Percentiles rank a stretch among this genome's conserved stretches.
These are phyloP conservation scores for Clupea harengus DNA, from an alignment of 2,113 vertebrate species.

Conservation along the genomic window DNA sequence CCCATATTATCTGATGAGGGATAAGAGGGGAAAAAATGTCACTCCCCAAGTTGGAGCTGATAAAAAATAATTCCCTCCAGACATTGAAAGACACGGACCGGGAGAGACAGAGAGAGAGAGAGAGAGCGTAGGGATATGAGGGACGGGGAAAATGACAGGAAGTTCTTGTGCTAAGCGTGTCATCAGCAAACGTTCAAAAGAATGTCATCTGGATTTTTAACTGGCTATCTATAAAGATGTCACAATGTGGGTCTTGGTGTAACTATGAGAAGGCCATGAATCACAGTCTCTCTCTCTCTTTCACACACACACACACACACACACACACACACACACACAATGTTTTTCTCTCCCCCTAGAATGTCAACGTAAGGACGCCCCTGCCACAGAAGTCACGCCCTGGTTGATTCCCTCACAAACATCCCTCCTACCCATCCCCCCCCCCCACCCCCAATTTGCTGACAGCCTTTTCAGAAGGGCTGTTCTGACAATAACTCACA, in stretches of 20 bases:
- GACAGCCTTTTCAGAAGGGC: background rate
- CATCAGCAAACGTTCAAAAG: background rate
- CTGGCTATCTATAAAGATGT: conserved; percentile 2
- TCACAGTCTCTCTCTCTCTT: background rate
- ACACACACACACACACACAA: background rate
- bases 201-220: background rate
- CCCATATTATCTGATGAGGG: conserved; percentile 15
- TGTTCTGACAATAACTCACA: background rate
- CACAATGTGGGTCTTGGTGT: background rate
- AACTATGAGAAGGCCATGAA: background rate
- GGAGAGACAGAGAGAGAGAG: background rate
- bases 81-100: background rate
- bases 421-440: background rate
- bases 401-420: background rate
- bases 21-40: background rate
- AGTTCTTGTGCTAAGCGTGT: conserved; percentile 9
- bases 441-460: background rate
- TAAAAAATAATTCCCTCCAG: conserved; percentile 23
- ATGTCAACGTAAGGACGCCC: background rate
- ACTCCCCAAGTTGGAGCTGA: conserved; percentile 13
- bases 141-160: background rate
- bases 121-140: background rate
- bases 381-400: background rate
- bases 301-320: background rate
- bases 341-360: background rate